A percentile compares a stretch with the other conserved stretches of the same genome.
phyloP scores from a whole-genome alignment of 2,797 vertebrate species.

The Poecilia gillii region DNA sequence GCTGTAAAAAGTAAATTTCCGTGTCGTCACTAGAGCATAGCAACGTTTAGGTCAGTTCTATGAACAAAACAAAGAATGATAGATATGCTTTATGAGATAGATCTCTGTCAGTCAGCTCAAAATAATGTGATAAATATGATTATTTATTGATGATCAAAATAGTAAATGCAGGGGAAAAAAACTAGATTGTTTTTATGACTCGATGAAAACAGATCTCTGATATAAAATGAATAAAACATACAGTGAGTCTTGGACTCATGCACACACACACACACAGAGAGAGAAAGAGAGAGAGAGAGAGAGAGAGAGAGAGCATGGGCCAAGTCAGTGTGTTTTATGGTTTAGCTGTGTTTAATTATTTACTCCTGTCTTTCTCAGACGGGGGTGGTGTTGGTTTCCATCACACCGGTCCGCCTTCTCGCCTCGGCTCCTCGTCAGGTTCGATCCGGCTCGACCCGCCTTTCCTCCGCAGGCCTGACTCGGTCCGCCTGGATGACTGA shows the following conservation, averaged over 20 bases:
- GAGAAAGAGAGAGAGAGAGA: conserved; percentile 8
- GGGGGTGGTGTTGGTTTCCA: conserved; percentile 61
- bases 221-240: conserved; percentile 45
- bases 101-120: background rate
- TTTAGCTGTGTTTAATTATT: conserved; percentile 87
- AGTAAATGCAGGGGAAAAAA: background rate
- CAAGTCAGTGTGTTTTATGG: conserved; percentile 79
- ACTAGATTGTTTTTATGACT: background rate
- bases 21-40: background rate
- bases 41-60: background rate
- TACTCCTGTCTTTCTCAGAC: conserved; percentile 63
- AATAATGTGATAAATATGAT: background rate
- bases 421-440: conserved; percentile 20
- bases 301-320: conserved; percentile 30
- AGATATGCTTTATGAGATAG: background rate
- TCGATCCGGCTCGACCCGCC: conserved; percentile 5
- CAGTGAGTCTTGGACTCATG: background rate
- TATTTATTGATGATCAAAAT: background rate
- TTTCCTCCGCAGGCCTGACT: background rate
- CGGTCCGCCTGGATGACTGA: conserved; percentile 36
- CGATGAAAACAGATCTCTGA: conserved; percentile 10
- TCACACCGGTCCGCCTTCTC: conserved; percentile 36
- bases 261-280: conserved; percentile 7
- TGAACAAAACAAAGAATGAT: background rate
- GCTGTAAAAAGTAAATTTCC: background rate